Evolutionary conservation across 2,797 vertebrate species (phyloP), one percentile per base, ranked within the genome.

Genomic region (Scyliorhinus canicula): DNA sequence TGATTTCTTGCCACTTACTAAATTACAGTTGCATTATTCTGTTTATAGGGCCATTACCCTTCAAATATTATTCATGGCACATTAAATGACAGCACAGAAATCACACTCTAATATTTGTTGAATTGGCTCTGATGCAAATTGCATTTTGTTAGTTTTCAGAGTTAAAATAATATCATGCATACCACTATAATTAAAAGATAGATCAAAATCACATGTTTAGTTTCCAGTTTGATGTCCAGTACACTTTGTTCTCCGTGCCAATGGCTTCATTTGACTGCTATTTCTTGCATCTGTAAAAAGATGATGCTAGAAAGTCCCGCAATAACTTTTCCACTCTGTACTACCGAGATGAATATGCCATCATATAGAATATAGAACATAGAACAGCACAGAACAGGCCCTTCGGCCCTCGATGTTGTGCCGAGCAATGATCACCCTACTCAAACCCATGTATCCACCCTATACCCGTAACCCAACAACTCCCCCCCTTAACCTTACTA

Each of bases 1-100:
- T 74, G 93, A 74, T 71, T 71, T 94, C 65, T 94, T 74, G 93
- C 93, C 67, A 94, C 93, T 74, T 94, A 47, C 93, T 74, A 71
- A 94, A 94, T 94, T 74, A 69, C 28, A 94, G 67, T 50, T 71
- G 16, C 65, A 69, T 52, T 94, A 74, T 94, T 50, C 69, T 71
- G 69, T 74, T 94, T n/a, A 94, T 94, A 52, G 65, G 65, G 47
- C 93, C 16, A 93, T 93, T 93, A 93, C 63, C 67, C 65, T 67
- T 93, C 69, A 74, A 74, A 74, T 94, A 94, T 94, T 94, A 94
- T 94, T 94, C 47, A 94, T 74, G 57, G 35, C 50, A 60, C 79
- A 82, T 82, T 44, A 82, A 82, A 82, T 82, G 60, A 65, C 57
- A 91, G 88, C 57, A 65, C 40, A 65, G n/a, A 44, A 40, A 91